A percentile compares a stretch with the other conserved stretches of the same genome.
phyloP scores from a whole-genome alignment of 2,797 vertebrate species.

The Lemur catta region DNA sequence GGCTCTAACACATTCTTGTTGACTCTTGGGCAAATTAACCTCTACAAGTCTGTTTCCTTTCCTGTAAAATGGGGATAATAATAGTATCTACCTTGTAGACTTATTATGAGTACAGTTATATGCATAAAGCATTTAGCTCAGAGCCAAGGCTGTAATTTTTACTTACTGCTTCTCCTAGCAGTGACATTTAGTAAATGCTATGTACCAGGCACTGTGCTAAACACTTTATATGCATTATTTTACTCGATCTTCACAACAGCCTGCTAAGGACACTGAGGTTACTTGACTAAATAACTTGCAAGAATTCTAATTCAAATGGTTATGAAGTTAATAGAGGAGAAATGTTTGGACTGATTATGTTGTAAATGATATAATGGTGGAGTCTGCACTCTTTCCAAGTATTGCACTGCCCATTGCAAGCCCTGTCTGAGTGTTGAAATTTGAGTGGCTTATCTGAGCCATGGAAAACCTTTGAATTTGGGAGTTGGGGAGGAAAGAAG shows the following conservation, averaged over 20 bases:
- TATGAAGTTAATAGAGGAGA: conserved; percentile 15
- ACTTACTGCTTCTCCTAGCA: neutral
- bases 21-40: neutral
- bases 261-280: neutral
- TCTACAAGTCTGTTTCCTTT: neutral
- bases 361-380: neutral
- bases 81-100: neutral
- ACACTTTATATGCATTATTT: neutral
- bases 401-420: neutral
- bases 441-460: conserved; percentile 22
- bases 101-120: neutral
- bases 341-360: neutral
- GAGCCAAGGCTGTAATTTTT: neutral
- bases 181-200: neutral
- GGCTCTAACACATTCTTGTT: neutral
- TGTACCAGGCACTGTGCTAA: neutral
- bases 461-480: neutral
- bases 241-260: neutral
- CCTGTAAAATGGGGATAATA: neutral
- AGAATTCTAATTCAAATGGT: neutral
- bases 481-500: neutral
- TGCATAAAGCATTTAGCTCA: neutral
- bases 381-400: neutral
- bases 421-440: neutral
- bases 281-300: neutral